Conservation (phyloP, 2,888 invertebrate species). For the Chrysomela aeneicollis region DNA sequence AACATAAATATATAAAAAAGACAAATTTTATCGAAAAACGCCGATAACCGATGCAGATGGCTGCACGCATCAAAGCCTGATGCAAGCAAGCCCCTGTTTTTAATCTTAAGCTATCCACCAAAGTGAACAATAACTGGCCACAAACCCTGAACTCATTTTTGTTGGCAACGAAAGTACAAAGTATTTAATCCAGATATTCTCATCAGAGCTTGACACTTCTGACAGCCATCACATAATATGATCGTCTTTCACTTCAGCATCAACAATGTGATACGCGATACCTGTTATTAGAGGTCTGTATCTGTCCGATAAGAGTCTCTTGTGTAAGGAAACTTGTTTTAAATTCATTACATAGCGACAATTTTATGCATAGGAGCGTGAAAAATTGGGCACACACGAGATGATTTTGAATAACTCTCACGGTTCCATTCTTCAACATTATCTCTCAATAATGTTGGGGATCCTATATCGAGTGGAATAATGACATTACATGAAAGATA, state of each 20-base stretch:
- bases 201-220: conserved; percentile 35
- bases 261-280: conserved; percentile 29
- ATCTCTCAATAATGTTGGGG: neutral
- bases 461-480: neutral
- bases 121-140: conserved; percentile 47
- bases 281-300: conserved; percentile 33
- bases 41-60: no score
- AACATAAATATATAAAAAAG: no score
- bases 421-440: neutral
- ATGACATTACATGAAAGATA: neutral
- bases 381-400: neutral
- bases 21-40: no score
- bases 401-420: neutral
- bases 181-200: conserved; percentile 32
- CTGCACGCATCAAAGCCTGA: no score
- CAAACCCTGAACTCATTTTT: conserved; percentile 37
- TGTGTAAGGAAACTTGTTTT: conserved; percentile 36
- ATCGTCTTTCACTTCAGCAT: conserved; percentile 32
- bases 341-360: conserved; percentile 23
- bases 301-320: conserved; percentile 28
- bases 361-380: conserved; percentile 15
- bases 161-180: conserved; percentile 31
- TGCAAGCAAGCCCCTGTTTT: no score
- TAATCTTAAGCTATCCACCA: no score
- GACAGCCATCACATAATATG: conserved; percentile 31